phyloP scores from a whole-genome alignment of 1,140 invertebrate species.

The Trichonephila inaurata region DNA sequence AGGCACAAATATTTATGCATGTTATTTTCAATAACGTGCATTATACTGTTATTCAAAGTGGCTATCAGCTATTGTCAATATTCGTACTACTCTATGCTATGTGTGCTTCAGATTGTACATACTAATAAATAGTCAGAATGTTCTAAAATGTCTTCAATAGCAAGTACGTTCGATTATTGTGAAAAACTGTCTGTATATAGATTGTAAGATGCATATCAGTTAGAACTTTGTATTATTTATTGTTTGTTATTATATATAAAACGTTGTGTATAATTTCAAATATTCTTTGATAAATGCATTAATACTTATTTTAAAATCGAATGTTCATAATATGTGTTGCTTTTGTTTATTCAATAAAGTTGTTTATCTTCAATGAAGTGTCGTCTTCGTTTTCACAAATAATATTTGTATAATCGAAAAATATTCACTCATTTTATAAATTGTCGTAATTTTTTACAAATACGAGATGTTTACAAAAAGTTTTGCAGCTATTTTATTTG shows the following conservation, averaged over 20 bases:
- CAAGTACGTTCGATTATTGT: background rate
- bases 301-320: background rate
- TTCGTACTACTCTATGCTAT: background rate
- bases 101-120: slow-evolving; percentile 16
- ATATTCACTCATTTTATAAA: no score
- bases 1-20: background rate
- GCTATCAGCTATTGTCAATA: background rate
- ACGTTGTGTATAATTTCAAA: background rate
- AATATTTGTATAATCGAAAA: no score
- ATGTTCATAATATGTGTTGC: background rate
- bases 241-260: background rate
- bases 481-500: no score
- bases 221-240: background rate
- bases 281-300: background rate
- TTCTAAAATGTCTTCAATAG: background rate
- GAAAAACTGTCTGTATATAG: background rate
- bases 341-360: background rate
- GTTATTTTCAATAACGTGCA: background rate
- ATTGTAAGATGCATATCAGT: background rate
- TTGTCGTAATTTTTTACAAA: no score
- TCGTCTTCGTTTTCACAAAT: no score
- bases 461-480: no score
- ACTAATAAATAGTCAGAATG: background rate
- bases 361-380: background rate
- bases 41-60: background rate